Conservation (phyloP, 2,888 invertebrate genomes). For the Pandemis heparana region DNA sequence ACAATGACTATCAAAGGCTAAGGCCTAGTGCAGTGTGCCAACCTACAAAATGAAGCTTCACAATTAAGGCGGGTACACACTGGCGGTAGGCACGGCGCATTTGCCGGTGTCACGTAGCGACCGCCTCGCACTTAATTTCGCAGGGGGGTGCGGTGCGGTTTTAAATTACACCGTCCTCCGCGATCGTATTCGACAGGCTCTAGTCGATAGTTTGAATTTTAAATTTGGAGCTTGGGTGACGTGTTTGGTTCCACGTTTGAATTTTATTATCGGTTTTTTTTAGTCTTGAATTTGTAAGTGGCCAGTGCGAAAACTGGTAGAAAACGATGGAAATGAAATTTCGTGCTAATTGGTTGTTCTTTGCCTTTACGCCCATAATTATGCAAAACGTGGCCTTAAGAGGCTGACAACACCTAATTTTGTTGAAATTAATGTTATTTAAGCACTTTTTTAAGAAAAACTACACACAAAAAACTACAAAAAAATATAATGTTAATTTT, state of each 20-base stretch:
- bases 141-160: constrained; percentile 73
- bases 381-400: too few relatives aligned
- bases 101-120: constrained; percentile 82
- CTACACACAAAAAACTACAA: too few relatives aligned
- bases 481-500: too few relatives aligned
- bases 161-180: constrained; percentile 77
- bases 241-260: neutral
- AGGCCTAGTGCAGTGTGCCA: constrained; percentile 20
- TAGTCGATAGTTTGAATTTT: constrained; percentile 42
- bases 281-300: neutral
- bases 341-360: too few relatives aligned
- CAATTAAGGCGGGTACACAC: constrained; percentile 79
- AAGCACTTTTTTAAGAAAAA: too few relatives aligned
- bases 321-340: too few relatives aligned
- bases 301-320: too few relatives aligned
- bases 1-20: constrained; percentile 29
- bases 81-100: constrained; percentile 72
- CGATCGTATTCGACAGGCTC: constrained; percentile 54
- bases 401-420: too few relatives aligned
- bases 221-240: constrained; percentile 33
- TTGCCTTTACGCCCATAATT: too few relatives aligned
- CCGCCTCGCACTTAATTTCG: constrained; percentile 82
- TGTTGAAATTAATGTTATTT: too few relatives aligned
- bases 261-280: neutral
- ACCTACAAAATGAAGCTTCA: constrained; percentile 67